Conservation (phyloP, 2,888 invertebrate species). For the Agrotis exclamationis region DNA sequence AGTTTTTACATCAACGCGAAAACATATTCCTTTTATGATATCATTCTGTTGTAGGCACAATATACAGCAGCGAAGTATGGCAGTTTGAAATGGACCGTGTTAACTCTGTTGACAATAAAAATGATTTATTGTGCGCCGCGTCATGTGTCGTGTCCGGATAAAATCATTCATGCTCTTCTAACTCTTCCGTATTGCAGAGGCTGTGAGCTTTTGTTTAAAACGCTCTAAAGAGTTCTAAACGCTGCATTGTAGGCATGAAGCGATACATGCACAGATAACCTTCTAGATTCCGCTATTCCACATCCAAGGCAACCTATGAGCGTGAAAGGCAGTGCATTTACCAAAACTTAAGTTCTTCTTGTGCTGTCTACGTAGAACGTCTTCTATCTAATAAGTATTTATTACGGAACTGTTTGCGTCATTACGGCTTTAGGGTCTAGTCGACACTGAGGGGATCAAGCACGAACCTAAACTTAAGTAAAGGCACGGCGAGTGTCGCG, state of each 20-base stretch:
- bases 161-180: slow-evolving; percentile 51
- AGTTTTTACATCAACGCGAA: slow-evolving; percentile 46
- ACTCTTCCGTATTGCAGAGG: slow-evolving; percentile 44
- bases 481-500: no score
- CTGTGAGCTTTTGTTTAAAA: slow-evolving; percentile 48
- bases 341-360: no score
- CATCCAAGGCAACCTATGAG: no score
- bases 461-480: no score
- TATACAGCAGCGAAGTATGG: slow-evolving; percentile 35
- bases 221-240: slow-evolving; percentile 30
- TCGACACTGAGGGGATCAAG: no score
- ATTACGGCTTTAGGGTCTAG: no score
- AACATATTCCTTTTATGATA: slow-evolving; percentile 35
- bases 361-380: no score
- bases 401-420: no score
- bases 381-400: no score
- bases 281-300: no score
- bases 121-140: slow-evolving; percentile 47
- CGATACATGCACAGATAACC: neutral
- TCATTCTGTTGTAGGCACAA: slow-evolving; percentile 25
- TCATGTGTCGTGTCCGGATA: slow-evolving; percentile 43
- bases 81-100: slow-evolving; percentile 45
- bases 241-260: slow-evolving; percentile 35
- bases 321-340: no score
- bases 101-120: slow-evolving; percentile 55